Conservation (phyloP, 2,113 vertebrate genomes). For the Crotalus horridus region DNA sequence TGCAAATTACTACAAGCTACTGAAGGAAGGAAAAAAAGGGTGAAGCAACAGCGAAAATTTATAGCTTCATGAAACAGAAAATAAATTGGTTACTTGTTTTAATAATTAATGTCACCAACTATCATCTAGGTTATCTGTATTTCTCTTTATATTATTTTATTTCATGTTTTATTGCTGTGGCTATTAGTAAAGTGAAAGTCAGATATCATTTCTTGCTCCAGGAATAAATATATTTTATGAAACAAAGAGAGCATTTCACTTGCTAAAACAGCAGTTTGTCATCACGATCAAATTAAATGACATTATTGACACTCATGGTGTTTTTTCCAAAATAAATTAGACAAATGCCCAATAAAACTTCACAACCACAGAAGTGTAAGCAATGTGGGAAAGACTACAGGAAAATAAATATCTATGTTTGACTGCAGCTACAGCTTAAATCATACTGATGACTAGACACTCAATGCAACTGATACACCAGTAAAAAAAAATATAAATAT, state of each 20-base stretch:
- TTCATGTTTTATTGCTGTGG: not conserved
- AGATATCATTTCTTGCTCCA: not conserved
- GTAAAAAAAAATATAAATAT: not conserved
- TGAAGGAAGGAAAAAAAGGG: not conserved
- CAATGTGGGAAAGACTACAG: not conserved
- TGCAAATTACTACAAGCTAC: not conserved
- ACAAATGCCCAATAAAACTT: not conserved
- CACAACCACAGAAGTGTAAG: not conserved
- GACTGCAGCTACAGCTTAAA: not conserved
- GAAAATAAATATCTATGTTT: not conserved
- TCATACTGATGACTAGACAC: not conserved
- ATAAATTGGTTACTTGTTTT: slow-evolving; percentile 2
- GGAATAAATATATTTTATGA: not conserved
- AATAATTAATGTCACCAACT: slow-evolving; percentile 10
- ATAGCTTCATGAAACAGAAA: not conserved
- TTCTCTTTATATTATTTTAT: slow-evolving; percentile 4
- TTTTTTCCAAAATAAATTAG: slow-evolving; percentile 9
- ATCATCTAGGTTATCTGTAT: not conserved
- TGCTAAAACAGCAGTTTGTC: slow-evolving; percentile 9
- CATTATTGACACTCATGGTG: not conserved
- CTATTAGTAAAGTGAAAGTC: not conserved
- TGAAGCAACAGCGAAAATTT: not conserved
- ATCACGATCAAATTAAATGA: not conserved
- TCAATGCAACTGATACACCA: not conserved
- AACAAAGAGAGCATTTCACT: slow-evolving; percentile 1